Evolutionary conservation across 2,113 vertebrate genomes (phyloP), one percentile per base, ranked within the genome.

Genomic region (Coracopsis vasa): DNA sequence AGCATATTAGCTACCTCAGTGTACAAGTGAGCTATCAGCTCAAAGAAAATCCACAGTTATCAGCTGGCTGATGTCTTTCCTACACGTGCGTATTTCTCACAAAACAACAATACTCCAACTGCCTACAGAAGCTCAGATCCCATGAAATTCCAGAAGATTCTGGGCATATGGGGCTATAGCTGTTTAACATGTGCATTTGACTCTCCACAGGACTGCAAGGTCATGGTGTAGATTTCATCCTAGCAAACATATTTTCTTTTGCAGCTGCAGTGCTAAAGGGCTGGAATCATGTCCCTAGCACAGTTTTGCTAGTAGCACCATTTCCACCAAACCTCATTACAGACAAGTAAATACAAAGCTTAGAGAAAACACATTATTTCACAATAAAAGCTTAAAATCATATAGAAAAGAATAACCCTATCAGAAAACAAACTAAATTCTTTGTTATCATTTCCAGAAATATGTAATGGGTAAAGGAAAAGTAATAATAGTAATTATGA

Each of bases 1-100:
- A 42, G 18, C 31, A 5, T 7, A 29, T 2, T 0, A 71, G 16
- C 27, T 50, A 29, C 56, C 31, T 53, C 39, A 0, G 0, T 2
- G 10, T 35, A 16, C 19, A 73, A 77, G 35, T 4, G 7, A 88
- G 47, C 28, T 61, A 35, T 33, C 44, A 23, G 1, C 47, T 71
- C 20, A 62, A 62, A 61, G 31, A 56, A 39, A 12, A 58, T 8
- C 31, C 60, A 35, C 9, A 47, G 3, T 19, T 61, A 42, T 25
- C 47, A 78, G 35, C 39, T 71, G 31, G 10, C 27, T 48, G 51
- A 25, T 27, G 5, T 42, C 33, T 39, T 77, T 54, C 41, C 45
- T 71, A 48, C n/a, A 42, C 0, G 0, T 6, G 6, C 41, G 19
- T 51, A 69, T 60, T 84, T 66, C 41, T 81, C 44, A 69, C 27